These are phyloP conservation scores for Callocephalon fimbriatum DNA, from an alignment of 2,113 vertebrate genomes.

Conservation along the genomic window DNA sequence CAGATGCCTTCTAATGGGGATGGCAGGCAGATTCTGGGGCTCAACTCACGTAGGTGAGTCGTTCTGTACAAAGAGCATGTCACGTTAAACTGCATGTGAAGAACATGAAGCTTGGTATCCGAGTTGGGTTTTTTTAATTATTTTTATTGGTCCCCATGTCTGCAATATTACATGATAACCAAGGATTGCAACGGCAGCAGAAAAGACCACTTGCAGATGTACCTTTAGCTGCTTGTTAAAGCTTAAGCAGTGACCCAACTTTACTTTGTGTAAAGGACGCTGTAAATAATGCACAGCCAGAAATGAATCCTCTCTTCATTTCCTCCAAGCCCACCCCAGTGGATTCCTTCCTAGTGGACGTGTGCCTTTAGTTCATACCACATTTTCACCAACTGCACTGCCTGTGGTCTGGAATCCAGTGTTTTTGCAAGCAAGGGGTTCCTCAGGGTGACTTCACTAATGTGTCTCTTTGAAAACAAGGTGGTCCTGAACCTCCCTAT, in stretches of 20 bases:
- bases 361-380: neutral
- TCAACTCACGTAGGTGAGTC: neutral
- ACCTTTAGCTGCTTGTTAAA: slow-evolving; percentile 17
- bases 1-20: neutral
- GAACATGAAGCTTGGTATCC: neutral
- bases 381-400: neutral
- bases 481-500: neutral
- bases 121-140: neutral
- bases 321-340: neutral
- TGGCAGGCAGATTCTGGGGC: neutral
- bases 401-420: neutral
- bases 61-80: neutral
- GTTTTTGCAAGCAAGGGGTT: neutral
- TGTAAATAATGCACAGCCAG: slow-evolving; percentile 44
- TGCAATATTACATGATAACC: neutral
- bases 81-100: neutral
- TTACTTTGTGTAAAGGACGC: slow-evolving; percentile 43
- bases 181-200: neutral
- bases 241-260: slow-evolving; percentile 65
- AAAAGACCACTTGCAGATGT: neutral
- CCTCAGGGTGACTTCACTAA: neutral
- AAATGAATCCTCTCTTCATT: neutral
- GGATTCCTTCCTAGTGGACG: neutral
- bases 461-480: neutral
- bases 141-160: neutral